Conservation (phyloP, 2,113 vertebrate species). For the Channa maculata region DNA sequence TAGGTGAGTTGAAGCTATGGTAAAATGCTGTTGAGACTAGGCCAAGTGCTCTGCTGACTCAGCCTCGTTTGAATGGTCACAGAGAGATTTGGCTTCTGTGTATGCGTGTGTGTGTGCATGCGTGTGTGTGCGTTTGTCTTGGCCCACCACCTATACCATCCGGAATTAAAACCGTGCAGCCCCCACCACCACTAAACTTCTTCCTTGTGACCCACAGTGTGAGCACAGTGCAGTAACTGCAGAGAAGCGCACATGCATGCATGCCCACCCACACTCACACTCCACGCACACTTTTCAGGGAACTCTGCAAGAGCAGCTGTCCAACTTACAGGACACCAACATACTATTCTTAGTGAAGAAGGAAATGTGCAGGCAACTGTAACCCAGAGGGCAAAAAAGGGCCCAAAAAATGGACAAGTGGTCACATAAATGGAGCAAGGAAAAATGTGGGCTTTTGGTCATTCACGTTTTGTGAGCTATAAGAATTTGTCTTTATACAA, state of each 20-base stretch:
- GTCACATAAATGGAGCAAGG: not conserved
- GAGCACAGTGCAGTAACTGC: conserved; percentile 20
- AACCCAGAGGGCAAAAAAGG: not conserved
- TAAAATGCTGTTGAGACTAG: conserved; percentile 63
- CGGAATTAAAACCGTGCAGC: conserved; percentile 60
- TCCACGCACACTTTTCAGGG: conserved; percentile 33
- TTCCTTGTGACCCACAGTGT: conserved; percentile 29
- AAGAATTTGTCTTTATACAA: too few species aligned
- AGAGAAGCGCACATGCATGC: conserved; percentile 10
- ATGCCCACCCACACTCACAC: not conserved
- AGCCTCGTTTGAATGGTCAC: conserved; percentile 74
- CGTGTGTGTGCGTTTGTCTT: conserved; percentile 57
- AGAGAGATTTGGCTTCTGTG: conserved; percentile 53
- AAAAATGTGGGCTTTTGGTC: too few species aligned
- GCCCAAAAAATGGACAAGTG: not conserved
- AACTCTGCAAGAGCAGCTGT: conserved; percentile 51
- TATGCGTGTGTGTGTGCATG: conserved; percentile 29
- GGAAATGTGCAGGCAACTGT: conserved; percentile 43
- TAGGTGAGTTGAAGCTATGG: conserved; percentile 42
- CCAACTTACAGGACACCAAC: conserved; percentile 28
- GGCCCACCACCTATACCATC: conserved; percentile 63
- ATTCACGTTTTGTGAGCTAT: too few species aligned
- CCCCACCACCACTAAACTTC: not conserved
- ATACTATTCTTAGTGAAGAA: conserved; percentile 56
- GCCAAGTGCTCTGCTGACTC: conserved; percentile 67